Base-by-base conservation (phyloP, 2,797 vertebrate species). In the Podarcis lilfordi region DNA sequence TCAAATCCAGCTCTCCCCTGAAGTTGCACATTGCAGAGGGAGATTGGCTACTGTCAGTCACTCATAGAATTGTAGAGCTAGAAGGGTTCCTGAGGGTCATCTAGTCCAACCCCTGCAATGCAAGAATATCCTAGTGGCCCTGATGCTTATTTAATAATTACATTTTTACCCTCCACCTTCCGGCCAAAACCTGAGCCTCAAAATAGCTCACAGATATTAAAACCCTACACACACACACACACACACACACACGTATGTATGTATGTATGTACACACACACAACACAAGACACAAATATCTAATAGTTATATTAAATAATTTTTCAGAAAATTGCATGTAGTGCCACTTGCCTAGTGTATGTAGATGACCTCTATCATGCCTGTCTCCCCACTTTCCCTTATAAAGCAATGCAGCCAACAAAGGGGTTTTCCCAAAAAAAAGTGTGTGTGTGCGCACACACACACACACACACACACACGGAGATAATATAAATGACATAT, bases 351-450 rank as follows among this genome's bases (percentile, higher is more conserved):
- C 21, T 32, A 81, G 69, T 69, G 23, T 50, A 84, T 17, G 10
- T 75, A 76, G 23, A 15, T 17, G 75, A 35, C 25, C 9, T 10
- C 43, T 68, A 82, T 6, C 5, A 75, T 43, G 37, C 35, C 29
- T 82, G n/a, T 32, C 10, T 7, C 21, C 37, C n/a, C 35, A 66
- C 66, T 37, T 76, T 66, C n/a, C 37, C 7, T 27, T 59, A 64
- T 9, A 78, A 11, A 75, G 37, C 15, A n/a, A 10, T 45, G 21
- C n/a, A 68, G 40, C 10, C 8, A 83, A 29, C 23, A 71, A 82
- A 13, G n/a, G 55, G 15, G 2, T 27, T 35, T 1, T 0, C 0
- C 13, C 4, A 9, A 8, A 0, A n/a, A 8, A 15, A 5, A 6
- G 40, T 40, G 40, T 40, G 40, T 40, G 40, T 40, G 4, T 5